Percentiles rank a stretch among this genome's conserved stretches.
phyloP scores from a whole-genome alignment of 1,140 invertebrate species.

The Drosophila watanabei region DNA sequence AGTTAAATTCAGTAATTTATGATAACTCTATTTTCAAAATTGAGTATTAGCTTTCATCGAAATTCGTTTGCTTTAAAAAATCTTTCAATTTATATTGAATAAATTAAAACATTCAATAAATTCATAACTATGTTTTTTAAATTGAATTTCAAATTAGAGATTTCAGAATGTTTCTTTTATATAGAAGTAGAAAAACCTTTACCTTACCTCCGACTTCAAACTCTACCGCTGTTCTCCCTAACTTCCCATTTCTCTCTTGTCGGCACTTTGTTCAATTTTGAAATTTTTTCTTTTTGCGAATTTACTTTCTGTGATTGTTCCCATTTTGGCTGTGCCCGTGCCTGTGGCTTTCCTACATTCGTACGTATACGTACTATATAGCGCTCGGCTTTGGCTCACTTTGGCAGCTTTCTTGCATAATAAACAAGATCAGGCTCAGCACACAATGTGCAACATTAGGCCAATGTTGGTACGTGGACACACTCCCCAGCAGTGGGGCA shows the following conservation, averaged over 20 bases:
- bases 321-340: conserved; percentile 25
- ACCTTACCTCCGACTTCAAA: background rate
- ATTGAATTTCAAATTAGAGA: background rate
- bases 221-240: background rate
- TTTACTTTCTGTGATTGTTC: conserved; percentile 57
- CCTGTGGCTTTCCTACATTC: conserved; percentile 23
- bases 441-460: conserved; percentile 82
- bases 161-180: background rate
- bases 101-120: no score
- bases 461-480: conserved; percentile 78
- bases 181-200: background rate
- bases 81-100: background rate
- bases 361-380: conserved; percentile 20
- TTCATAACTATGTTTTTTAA: no score
- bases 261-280: conserved; percentile 33
- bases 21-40: background rate
- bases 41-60: background rate
- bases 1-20: background rate
- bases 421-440: conserved; percentile 79
- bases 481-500: conserved; percentile 43
- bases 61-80: background rate
- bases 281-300: conserved; percentile 22
- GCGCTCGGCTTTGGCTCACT: conserved; percentile 53
- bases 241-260: conserved; percentile 26
- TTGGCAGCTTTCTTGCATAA: conserved; percentile 84